These are phyloP conservation scores for Leptarthrus brevirostris DNA, from an alignment of 2,888 invertebrate genomes.

Conservation along the genomic window DNA sequence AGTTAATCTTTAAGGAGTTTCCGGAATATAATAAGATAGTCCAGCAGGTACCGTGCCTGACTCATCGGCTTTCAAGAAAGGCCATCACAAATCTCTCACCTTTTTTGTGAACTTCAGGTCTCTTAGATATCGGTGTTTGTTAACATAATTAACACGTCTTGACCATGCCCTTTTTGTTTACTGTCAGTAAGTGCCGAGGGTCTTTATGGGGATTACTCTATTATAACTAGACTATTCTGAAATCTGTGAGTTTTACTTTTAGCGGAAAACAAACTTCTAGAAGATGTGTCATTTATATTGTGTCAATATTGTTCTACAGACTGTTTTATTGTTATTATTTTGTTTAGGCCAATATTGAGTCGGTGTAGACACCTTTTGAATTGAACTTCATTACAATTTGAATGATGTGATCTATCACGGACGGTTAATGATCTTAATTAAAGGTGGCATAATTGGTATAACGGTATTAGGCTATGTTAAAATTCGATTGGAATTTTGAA, in stretches of 20 bases:
- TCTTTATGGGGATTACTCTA: background rate
- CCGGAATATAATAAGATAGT: background rate
- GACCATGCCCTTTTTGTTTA: background rate
- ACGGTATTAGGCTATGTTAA: too few species aligned
- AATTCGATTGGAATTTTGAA: too few species aligned
- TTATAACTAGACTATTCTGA: background rate
- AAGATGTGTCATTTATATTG: background rate
- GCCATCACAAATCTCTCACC: background rate
- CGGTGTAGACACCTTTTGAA: too few species aligned
- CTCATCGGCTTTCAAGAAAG: background rate
- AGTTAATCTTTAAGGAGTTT: background rate
- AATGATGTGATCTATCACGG: too few species aligned
- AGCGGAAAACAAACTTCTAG: background rate
- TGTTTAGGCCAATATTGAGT: too few species aligned
- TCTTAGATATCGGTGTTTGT: slow-evolving; percentile 10
- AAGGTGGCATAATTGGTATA: too few species aligned
- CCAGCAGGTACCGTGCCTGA: background rate
- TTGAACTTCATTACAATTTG: too few species aligned
- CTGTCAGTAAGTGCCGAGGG: background rate
- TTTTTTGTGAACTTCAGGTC: background rate
- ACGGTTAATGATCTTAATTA: too few species aligned
- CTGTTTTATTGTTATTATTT: too few species aligned
- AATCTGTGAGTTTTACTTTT: too few species aligned
- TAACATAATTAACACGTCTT: slow-evolving; percentile 37
- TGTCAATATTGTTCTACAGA: background rate